A percentile compares a stretch with the other conserved stretches of the same genome.
Evolutionary conservation across 1,140 invertebrate genomes (phyloP).

Genomic region (Megalonaias nervosa): DNA sequence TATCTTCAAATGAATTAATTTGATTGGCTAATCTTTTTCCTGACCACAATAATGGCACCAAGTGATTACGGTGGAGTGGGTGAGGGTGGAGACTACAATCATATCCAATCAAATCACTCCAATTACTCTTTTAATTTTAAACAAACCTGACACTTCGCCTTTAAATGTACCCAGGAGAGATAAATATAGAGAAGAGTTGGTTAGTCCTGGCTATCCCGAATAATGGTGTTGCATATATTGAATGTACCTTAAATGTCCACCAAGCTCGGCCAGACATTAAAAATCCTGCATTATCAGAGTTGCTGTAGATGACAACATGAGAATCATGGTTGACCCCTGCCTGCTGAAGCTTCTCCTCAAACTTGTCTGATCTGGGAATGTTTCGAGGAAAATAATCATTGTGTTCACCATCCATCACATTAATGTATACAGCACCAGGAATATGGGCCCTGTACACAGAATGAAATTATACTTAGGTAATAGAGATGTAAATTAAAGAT

Average conservation of each 20-base stretch:
- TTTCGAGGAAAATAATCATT: conserved; percentile 39
- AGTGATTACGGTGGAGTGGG: too few relatives aligned
- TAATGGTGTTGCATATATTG: background rate
- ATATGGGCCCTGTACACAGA: conserved; percentile 36
- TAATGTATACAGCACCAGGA: conserved; percentile 41
- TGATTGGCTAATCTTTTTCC: too few relatives aligned
- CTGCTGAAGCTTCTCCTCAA: conserved; percentile 31
- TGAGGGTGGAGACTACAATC: too few relatives aligned
- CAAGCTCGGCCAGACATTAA: conserved; percentile 37
- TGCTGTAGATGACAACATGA: conserved; percentile 43
- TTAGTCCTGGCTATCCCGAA: too few relatives aligned
- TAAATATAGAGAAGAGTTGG: too few relatives aligned
- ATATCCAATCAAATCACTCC: too few relatives aligned
- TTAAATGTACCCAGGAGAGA: background rate
- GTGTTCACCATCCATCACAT: conserved; percentile 38
- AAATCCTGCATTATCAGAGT: conserved; percentile 37
- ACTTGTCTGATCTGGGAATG: conserved; percentile 32
- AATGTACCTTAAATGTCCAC: conserved; percentile 45
- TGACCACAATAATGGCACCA: too few relatives aligned
- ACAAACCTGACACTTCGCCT: background rate
- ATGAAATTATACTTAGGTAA: too few relatives aligned
- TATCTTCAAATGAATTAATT: too few relatives aligned
- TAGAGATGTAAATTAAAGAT: too few relatives aligned
- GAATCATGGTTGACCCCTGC: conserved; percentile 31
- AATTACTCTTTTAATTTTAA: too few relatives aligned